Percentiles rank a stretch among this genome's conserved stretches.
Conservation (phyloP, 2,113 vertebrate genomes). For the Microcebus murinus region DNA sequence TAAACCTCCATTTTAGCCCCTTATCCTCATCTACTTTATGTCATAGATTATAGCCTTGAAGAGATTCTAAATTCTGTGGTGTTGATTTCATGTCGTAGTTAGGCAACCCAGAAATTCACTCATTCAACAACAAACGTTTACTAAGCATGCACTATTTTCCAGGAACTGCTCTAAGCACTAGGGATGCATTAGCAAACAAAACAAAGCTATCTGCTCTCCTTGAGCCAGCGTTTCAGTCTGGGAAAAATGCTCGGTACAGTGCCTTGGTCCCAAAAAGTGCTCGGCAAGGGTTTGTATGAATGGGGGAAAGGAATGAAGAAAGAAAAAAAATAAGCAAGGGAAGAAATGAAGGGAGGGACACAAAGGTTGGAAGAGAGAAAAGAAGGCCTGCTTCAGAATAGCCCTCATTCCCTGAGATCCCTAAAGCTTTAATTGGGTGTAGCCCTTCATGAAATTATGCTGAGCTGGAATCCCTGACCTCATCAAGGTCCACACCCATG, state of each 20-base stretch:
- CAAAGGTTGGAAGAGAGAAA: neutral
- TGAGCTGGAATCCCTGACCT: conserved; percentile 66
- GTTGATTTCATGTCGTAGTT: neutral
- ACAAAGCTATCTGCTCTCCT: neutral
- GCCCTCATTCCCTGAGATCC: neutral
- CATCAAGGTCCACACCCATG: conserved; percentile 43
- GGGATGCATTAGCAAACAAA: neutral
- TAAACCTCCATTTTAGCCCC: neutral
- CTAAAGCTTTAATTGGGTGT: neutral
- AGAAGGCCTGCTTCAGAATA: neutral
- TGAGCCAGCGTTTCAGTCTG: neutral
- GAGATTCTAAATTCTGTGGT: neutral
- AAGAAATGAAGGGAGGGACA: too few species aligned
- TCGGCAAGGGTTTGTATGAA: neutral
- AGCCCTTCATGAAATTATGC: neutral
- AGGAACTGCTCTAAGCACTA: neutral
- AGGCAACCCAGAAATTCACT: neutral
- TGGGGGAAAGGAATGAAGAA: neutral
- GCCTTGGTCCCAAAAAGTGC: neutral
- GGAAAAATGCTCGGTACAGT: neutral
- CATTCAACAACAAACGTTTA: neutral
- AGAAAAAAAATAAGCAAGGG: neutral
- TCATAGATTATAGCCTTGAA: neutral
- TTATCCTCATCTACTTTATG: neutral
- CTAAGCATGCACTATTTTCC: neutral